Conservation (phyloP, 2,113 vertebrate genomes). For the Macrotus californicus region DNA sequence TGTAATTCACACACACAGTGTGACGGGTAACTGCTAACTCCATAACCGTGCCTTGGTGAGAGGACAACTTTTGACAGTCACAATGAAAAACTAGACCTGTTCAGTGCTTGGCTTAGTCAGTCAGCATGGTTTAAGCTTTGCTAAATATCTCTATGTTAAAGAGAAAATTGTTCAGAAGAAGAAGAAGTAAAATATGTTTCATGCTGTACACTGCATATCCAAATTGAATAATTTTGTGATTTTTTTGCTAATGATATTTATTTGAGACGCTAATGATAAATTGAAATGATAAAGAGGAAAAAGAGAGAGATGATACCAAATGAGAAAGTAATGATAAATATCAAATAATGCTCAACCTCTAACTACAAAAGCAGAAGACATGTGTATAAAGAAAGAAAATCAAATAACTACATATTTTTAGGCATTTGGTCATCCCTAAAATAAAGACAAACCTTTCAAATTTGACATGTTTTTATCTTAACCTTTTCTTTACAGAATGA, state of each 20-base stretch:
- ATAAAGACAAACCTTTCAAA: background rate
- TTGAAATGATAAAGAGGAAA: background rate
- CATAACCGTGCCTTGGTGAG: background rate
- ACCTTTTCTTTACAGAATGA: background rate
- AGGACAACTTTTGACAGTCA: background rate
- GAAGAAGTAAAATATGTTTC: background rate
- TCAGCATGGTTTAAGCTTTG: background rate
- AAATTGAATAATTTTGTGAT: constrained; percentile 18
- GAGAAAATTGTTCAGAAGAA: background rate
- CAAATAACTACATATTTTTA: background rate
- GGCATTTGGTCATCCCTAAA: background rate
- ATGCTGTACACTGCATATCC: background rate
- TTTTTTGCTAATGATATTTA: background rate
- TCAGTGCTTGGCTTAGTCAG: background rate
- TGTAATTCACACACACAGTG: background rate
- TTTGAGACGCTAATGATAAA: background rate
- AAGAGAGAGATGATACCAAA: background rate
- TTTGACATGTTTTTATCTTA: background rate
- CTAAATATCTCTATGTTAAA: background rate
- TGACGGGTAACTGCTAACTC: background rate
- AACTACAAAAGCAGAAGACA: background rate
- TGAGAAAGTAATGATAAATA: background rate
- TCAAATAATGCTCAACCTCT: background rate
- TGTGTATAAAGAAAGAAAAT: background rate
- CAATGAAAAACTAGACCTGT: background rate